These are phyloP conservation scores for Latrodectus geometricus DNA, from an alignment of 1,140 invertebrate species.

Conservation along the genomic window DNA sequence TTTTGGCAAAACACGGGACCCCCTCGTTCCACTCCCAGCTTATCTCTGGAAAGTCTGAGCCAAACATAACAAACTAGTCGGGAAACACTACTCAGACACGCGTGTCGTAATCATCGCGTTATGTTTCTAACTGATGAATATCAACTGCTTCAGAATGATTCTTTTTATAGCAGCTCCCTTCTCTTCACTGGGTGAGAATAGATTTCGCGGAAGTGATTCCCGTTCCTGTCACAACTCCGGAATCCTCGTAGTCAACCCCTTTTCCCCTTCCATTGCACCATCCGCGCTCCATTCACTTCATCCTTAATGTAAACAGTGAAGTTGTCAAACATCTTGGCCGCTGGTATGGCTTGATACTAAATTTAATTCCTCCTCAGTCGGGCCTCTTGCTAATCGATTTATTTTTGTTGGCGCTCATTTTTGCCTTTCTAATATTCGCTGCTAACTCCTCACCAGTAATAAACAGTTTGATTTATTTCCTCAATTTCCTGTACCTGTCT, in stretches of 20 bases:
- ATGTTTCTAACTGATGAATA: slow-evolving; percentile 39
- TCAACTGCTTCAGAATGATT: slow-evolving; percentile 9
- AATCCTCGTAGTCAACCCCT: no score
- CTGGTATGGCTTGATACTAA: slow-evolving; percentile 10
- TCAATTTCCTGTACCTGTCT: no score
- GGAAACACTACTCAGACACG: background rate
- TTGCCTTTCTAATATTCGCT: no score
- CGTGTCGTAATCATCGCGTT: slow-evolving; percentile 48
- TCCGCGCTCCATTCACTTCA: slow-evolving; percentile 2
- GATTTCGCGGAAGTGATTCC: slow-evolving; percentile 10
- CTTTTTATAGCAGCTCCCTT: slow-evolving; percentile 43
- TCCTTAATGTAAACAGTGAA: slow-evolving; percentile 41
- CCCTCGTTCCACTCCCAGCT: background rate
- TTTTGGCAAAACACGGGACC: slow-evolving; percentile 23
- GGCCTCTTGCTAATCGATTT: background rate
- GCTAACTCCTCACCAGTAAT: no score
- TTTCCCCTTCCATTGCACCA: slow-evolving; percentile 5
- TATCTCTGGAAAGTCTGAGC: slow-evolving; percentile 11
- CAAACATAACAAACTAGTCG: slow-evolving; percentile 35
- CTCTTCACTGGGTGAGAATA: slow-evolving; percentile 17
- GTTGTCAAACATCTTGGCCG: slow-evolving; percentile 34
- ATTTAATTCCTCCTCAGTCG: slow-evolving; percentile 26
- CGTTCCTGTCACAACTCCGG: no score
- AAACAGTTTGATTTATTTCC: no score
- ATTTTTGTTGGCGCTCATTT: background rate